Conservation (phyloP, 2,888 invertebrate genomes). For the Tenodera sinensis region DNA sequence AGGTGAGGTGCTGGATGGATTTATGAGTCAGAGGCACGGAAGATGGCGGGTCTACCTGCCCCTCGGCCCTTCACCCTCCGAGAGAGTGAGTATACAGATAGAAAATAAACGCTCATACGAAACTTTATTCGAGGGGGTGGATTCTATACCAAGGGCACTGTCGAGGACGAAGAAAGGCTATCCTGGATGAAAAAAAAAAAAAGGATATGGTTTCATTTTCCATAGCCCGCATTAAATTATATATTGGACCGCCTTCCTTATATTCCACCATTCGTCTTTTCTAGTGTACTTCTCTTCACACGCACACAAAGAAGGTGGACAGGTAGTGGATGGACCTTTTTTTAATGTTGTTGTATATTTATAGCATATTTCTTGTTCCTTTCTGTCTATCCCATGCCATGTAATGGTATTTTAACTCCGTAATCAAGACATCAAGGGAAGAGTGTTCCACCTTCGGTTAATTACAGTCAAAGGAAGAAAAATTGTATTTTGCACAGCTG, state of each 20-base stretch:
- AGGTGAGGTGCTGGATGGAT: not conserved
- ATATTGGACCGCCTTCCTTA: not conserved
- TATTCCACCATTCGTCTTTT: not conserved
- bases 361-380: not conserved
- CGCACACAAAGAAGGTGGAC: not conserved
- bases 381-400: not conserved
- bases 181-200: not conserved
- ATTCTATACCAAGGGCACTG: not conserved
- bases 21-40: conserved; percentile 7
- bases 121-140: not conserved
- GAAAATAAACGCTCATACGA: not conserved
- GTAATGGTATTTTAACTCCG: not conserved
- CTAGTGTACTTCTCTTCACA: not conserved
- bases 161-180: not conserved
- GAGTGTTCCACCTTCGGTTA: not conserved
- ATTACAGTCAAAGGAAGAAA: not conserved
- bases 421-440: not conserved
- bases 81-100: not conserved
- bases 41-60: not conserved
- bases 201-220: not conserved
- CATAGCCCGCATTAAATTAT: conserved; percentile 1
- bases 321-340: not conserved
- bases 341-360: not conserved
- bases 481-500: not conserved
- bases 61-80: not conserved